Base-by-base conservation (phyloP, 2,888 invertebrate species). In the Copidosoma aretas region DNA sequence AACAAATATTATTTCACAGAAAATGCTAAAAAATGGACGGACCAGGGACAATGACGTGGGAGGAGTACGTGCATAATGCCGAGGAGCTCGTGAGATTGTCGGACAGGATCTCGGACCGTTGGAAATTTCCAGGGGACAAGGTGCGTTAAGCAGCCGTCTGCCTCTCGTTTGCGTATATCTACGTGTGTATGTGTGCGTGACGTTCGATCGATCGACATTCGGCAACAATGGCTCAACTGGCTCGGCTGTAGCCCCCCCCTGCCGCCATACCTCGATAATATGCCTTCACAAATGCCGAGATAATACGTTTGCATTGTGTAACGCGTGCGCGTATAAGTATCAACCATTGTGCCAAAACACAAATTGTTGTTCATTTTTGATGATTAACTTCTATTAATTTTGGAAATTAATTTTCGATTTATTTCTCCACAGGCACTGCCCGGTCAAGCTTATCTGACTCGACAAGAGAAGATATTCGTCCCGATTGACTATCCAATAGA, bases 11-110 rank as follows among this genome's bases (percentile, higher is more conserved):
- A 32, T 32, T 32, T 32, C 32, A 8, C 32, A 32, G 32, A 8
- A 32, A 8, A 46, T 15, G 17, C 43, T 3, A 46, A 46, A 1
- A 5, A n/a, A 71, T 71, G 71, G 71, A 71, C 21, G 71, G 68
- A 10, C 69, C 67, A 10, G 85, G 84, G 53, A 84, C 82, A 25
- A 75, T 84, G 17, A 80, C 83, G 65, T 84, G 84, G 83, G 83
- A 84, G 56, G 82, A 84, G 74, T 87, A 86, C 76, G 68, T 81
- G 22, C 73, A 76, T 56, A 78, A 81, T 71, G 83, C 82, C 10
- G 77, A 80, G 75, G 76, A 76, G 60, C 80, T 86, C 32, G 73
- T 82, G 22, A 67, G 73, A 64, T 64, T 82, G 63, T 85, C 86
- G 5, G 71, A 79, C 62, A 71, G 75, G 65, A 78, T 85, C 52